Conservation (phyloP, 1,140 invertebrate genomes). For the Teleopsis dalmanni region DNA sequence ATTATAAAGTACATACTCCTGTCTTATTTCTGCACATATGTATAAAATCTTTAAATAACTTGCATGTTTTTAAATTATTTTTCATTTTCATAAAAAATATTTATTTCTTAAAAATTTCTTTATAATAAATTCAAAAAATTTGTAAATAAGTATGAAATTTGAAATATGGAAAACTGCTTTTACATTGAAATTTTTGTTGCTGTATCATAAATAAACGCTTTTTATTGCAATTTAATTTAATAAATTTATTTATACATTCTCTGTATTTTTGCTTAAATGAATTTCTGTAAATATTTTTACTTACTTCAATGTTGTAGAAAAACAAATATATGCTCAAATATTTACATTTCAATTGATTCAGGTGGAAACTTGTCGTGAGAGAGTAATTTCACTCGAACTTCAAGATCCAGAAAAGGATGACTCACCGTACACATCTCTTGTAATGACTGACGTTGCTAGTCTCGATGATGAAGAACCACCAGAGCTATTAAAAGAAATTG, state of each 20-base stretch:
- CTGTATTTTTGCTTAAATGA: neutral
- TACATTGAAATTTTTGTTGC: no score
- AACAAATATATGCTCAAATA: slow-evolving; percentile 20
- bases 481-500: neutral
- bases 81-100: no score
- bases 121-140: no score
- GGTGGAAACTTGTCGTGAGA: slow-evolving; percentile 81
- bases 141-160: no score
- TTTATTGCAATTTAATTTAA: no score
- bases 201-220: no score
- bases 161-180: no score
- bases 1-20: no score
- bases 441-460: neutral
- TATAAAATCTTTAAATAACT: no score
- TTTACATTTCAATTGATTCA: slow-evolving; percentile 43
- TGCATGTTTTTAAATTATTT: no score
- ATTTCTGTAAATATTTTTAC: neutral
- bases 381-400: slow-evolving; percentile 78
- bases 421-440: slow-evolving; percentile 12
- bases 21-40: no score
- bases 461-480: slow-evolving; percentile 29
- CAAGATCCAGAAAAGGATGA: slow-evolving; percentile 37
- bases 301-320: neutral
- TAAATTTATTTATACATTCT: neutral
- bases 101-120: no score